Evolutionary conservation across 2,797 vertebrate genomes (phyloP).

Genomic region (Pseudocheirus occidentalis): DNA sequence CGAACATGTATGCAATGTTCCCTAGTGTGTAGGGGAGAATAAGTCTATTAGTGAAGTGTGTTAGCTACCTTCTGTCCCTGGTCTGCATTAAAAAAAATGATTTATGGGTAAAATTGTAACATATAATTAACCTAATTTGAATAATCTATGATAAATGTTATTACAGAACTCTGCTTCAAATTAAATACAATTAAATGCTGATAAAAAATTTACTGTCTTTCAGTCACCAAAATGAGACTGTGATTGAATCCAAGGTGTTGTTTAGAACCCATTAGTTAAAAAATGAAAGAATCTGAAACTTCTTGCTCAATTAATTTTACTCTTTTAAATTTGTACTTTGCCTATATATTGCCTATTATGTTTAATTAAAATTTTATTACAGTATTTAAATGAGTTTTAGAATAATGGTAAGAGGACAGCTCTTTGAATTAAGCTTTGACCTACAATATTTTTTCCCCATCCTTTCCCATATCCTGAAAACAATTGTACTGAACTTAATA

Average conservation of each 20-base stretch:
- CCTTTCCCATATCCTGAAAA: not conserved
- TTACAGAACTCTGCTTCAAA: conserved; percentile 72
- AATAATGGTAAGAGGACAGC: conserved; percentile 68
- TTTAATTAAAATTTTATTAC: conserved; percentile 79
- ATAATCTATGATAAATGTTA: conserved; percentile 68
- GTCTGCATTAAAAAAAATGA: conserved; percentile 69
- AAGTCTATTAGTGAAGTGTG: conserved; percentile 51
- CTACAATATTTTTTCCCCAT: conserved; percentile 35
- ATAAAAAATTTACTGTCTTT: conserved; percentile 75
- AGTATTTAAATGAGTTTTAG: conserved; percentile 72
- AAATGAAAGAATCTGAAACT: conserved; percentile 65
- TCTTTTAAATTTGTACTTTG: conserved; percentile 68
- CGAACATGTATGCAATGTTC: not conserved
- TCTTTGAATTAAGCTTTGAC: conserved; percentile 58
- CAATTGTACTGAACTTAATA: conserved; percentile 27
- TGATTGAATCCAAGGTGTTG: conserved; percentile 51
- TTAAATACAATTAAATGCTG: conserved; percentile 78
- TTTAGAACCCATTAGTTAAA: conserved; percentile 69
- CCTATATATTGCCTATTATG: conserved; percentile 72
- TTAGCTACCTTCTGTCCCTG: conserved; percentile 62
- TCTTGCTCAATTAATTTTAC: conserved; percentile 77
- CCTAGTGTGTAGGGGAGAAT: not conserved
- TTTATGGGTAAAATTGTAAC: conserved; percentile 75
- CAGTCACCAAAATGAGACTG: conserved; percentile 54
- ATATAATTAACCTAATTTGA: conserved; percentile 75